A percentile compares a stretch with the other conserved stretches of the same genome.
Conservation (phyloP, 1,140 invertebrate species). For the Neodiprion virginianus region DNA sequence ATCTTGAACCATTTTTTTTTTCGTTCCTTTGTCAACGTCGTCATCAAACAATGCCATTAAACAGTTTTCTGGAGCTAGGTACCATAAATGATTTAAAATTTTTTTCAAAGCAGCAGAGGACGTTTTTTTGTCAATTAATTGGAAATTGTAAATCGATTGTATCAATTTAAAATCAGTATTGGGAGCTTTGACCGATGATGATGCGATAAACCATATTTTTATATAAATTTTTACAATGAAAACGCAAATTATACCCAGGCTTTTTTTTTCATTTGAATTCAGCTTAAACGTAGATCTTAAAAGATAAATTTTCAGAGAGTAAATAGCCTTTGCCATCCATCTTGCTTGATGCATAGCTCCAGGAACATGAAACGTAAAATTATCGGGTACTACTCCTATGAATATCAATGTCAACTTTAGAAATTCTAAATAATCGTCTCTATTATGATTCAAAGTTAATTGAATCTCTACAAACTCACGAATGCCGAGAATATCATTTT, state of each 20-base stretch:
- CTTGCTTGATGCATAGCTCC: constrained; percentile 48
- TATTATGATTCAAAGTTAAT: background rate
- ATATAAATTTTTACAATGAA: constrained; percentile 23
- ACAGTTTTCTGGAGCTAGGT: constrained; percentile 20
- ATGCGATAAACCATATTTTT: constrained; percentile 19
- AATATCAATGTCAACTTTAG: constrained; percentile 52
- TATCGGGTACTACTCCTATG: constrained; percentile 43
- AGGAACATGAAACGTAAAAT: constrained; percentile 45
- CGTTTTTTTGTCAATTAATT: constrained; percentile 14
- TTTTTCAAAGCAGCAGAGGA: constrained; percentile 11
- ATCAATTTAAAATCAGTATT: constrained; percentile 23
- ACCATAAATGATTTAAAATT: constrained; percentile 23
- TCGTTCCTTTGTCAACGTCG: constrained; percentile 17
- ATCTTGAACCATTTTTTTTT: constrained; percentile 19
- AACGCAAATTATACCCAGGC: constrained; percentile 20
- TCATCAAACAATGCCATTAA: constrained; percentile 23
- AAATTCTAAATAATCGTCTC: constrained; percentile 49
- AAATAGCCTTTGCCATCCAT: constrained; percentile 49
- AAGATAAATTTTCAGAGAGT: constrained; percentile 45
- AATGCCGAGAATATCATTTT: too few relatives aligned
- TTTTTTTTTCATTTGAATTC: constrained; percentile 22
- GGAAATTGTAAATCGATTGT: constrained; percentile 17
- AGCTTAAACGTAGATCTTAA: constrained; percentile 22
- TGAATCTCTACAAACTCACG: too few relatives aligned
- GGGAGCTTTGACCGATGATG: constrained; percentile 19